A percentile compares a stretch with the other conserved stretches of the same genome.
Evolutionary conservation across 2,797 vertebrate species (phyloP).

Genomic region (Poecilia gillii): DNA sequence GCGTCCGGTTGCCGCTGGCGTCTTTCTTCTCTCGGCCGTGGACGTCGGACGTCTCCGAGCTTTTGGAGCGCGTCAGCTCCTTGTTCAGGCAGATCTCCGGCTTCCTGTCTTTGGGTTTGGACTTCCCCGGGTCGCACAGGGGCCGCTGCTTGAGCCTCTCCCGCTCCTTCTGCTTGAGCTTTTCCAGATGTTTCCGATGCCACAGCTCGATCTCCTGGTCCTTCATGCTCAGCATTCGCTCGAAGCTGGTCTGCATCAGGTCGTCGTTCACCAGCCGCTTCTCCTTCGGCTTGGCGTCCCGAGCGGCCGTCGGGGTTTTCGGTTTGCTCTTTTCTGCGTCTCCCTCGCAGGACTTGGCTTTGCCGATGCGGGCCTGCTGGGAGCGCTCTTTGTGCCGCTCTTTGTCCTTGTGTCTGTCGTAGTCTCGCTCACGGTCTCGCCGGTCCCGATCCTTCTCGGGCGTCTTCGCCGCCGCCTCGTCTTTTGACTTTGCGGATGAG

Average conservation of each 20-base stretch:
- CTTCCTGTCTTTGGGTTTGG: slow-evolving; percentile 90
- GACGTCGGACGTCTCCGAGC: slow-evolving; percentile 88
- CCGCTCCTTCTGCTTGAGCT: slow-evolving; percentile 98
- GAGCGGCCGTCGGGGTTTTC: slow-evolving; percentile 82
- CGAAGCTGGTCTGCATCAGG: slow-evolving; percentile 99
- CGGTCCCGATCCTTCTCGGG: slow-evolving; percentile 90
- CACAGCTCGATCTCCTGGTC: slow-evolving; percentile 98
- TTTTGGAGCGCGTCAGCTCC: slow-evolving; percentile 92
- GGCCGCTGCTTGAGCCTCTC: slow-evolving; percentile 92
- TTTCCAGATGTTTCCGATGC: slow-evolving; percentile 98
- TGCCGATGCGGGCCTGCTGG: slow-evolving; percentile 84
- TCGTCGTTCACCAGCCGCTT: slow-evolving; percentile 96
- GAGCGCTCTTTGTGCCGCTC: slow-evolving; percentile 91
- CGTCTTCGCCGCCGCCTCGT: slow-evolving; percentile 86
- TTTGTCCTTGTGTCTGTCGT: slow-evolving; percentile 85
- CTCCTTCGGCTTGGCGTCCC: slow-evolving; percentile 92
- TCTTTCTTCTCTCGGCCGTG: slow-evolving; percentile 90
- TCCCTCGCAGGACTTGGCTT: slow-evolving; percentile 78
- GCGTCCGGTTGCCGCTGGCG: slow-evolving; percentile 80
- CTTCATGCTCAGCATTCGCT: slow-evolving; percentile 98
- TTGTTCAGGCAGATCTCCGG: slow-evolving; percentile 85
- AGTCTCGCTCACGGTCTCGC: slow-evolving; percentile 86
- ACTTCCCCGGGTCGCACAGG: slow-evolving; percentile 84
- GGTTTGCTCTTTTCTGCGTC: slow-evolving; percentile 88
- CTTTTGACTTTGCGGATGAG: slow-evolving; percentile 86